Conservation (phyloP, 2,797 vertebrate species). For the Poeciliopsis infans region DNA sequence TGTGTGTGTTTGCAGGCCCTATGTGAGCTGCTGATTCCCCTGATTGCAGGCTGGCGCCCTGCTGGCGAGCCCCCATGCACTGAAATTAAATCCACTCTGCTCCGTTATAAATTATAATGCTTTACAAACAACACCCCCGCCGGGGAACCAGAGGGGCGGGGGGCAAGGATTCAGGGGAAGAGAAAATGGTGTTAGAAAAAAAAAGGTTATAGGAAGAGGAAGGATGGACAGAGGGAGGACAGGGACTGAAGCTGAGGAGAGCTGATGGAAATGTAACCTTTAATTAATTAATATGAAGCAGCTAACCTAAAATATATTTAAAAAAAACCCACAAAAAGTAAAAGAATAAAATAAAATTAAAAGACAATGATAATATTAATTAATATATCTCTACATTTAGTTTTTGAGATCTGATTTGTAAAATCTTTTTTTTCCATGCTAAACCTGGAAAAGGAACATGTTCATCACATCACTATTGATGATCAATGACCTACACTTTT, state of each 20-base stretch:
- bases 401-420: neutral
- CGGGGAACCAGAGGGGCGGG: constrained; percentile 55
- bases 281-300: constrained; percentile 6
- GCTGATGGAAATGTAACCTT: constrained; percentile 9
- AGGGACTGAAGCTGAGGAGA: constrained; percentile 17
- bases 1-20: constrained; percentile 59
- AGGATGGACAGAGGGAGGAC: constrained; percentile 13
- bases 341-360: neutral
- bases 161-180: constrained; percentile 16
- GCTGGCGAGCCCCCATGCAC: constrained; percentile 92
- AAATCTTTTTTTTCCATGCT: neutral
- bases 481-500: neutral
- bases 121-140: constrained; percentile 99
- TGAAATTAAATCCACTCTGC: constrained; percentile 99
- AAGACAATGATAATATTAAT: neutral
- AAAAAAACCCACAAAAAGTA: neutral
- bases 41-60: constrained; percentile 98
- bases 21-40: constrained; percentile 95
- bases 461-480: neutral
- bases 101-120: constrained; percentile 99
- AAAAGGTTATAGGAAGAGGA: neutral
- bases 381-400: neutral
- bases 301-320: neutral
- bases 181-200: constrained; percentile 5
- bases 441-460: neutral